phyloP scores from a whole-genome alignment of 2,888 invertebrate genomes.

The Drosophila birchii region DNA sequence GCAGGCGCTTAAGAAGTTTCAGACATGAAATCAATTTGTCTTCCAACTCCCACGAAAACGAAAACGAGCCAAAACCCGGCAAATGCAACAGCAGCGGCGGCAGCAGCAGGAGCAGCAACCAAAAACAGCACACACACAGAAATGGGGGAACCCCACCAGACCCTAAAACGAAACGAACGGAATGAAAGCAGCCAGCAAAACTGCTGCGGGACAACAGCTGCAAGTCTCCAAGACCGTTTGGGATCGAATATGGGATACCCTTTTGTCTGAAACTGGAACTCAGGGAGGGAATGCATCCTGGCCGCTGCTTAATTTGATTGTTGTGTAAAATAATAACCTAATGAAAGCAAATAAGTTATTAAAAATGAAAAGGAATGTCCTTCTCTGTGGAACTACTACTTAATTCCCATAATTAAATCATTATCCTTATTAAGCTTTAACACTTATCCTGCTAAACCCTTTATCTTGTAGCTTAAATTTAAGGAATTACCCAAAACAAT shows the following conservation, averaged over 20 bases:
- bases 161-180: constrained; percentile 8
- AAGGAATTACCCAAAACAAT: not conserved
- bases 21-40: constrained; percentile 82
- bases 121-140: not conserved
- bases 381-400: not conserved
- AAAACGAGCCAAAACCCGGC: constrained; percentile 55
- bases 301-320: not conserved
- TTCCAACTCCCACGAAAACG: constrained; percentile 77
- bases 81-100: constrained; percentile 31
- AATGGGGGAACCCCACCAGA: constrained; percentile 11
- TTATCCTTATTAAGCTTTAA: not conserved
- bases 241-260: constrained; percentile 1
- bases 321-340: not conserved
- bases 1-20: constrained; percentile 77
- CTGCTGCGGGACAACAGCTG: constrained; percentile 18
- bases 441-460: not conserved
- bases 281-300: not conserved
- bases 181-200: constrained; percentile 27
- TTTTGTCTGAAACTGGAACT: not conserved
- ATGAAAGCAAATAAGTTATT: not conserved
- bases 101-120: constrained; percentile 9
- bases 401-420: not conserved
- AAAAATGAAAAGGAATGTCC: no score
- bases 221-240: not conserved
- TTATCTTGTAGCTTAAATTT: not conserved